Evolutionary conservation across 2,113 vertebrate genomes (phyloP).

Genomic region (Oreochromis tanganicae): DNA sequence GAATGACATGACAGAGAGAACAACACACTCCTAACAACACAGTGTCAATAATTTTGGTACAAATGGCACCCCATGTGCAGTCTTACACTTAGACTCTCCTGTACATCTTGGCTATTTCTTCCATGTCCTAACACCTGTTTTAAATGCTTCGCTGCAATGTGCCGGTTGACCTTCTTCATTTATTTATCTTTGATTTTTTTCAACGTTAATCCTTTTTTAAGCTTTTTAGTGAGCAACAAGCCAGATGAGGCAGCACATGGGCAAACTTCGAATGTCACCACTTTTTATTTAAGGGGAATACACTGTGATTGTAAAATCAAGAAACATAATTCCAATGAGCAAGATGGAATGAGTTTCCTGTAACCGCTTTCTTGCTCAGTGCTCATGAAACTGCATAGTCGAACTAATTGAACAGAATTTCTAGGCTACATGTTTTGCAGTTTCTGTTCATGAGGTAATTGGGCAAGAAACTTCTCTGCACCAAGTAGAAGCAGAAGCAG

Average conservation of each 20-base stretch:
- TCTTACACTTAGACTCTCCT: background rate
- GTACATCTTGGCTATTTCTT: background rate
- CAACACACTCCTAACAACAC: background rate
- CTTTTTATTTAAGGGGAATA: background rate
- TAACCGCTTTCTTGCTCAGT: background rate
- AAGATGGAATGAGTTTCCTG: background rate
- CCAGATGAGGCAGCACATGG: background rate
- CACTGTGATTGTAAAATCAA: background rate
- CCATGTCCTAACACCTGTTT: background rate
- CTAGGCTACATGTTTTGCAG: background rate
- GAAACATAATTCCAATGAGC: background rate
- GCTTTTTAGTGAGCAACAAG: background rate
- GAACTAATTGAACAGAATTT: background rate
- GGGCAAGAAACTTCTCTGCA: background rate
- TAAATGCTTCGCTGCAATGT: background rate
- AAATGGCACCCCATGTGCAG: background rate
- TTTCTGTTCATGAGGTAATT: background rate
- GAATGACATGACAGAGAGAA: background rate
- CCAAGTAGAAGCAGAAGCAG: background rate
- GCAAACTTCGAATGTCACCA: background rate
- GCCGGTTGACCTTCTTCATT: background rate
- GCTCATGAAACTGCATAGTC: background rate
- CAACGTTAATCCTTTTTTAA: background rate
- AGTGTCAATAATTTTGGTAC: background rate
- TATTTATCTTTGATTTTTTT: slow-evolving; percentile 6